These are phyloP conservation scores for Pseudocheirus occidentalis DNA, from an alignment of 2,797 vertebrate species.

Conservation along the genomic window DNA sequence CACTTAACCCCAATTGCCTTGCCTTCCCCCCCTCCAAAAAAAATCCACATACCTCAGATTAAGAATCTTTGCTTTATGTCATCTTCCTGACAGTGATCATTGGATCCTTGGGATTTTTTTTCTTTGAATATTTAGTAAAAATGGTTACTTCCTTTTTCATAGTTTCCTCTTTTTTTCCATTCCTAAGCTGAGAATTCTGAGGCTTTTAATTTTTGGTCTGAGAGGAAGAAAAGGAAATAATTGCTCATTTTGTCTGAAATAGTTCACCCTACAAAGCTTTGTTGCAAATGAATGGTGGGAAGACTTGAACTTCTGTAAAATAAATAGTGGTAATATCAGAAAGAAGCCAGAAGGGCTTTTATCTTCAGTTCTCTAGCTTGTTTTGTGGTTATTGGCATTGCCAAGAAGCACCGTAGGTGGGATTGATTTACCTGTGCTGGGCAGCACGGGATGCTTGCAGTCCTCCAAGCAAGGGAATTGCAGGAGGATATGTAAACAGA, in stretches of 20 bases:
- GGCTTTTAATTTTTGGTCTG: background rate
- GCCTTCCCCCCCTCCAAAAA: no score
- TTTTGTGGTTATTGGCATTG: background rate
- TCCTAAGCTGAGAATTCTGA: background rate
- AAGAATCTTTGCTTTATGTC: background rate
- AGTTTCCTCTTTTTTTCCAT: slow-evolving; percentile 54
- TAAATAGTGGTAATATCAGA: background rate
- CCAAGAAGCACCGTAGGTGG: background rate
- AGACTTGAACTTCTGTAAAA: background rate
- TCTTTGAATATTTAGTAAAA: background rate
- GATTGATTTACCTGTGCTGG: background rate
- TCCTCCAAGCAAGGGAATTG: background rate
- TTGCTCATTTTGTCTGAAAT: background rate
- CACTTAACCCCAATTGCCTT: no score
- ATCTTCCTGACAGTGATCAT: background rate
- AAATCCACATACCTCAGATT: background rate
- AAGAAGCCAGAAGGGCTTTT: background rate
- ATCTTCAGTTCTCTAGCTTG: background rate
- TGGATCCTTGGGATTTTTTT: background rate
- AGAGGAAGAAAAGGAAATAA: slow-evolving; percentile 18
- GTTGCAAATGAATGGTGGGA: background rate
- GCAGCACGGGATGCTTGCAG: background rate
- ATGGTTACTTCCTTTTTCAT: slow-evolving; percentile 52
- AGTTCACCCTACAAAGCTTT: background rate
- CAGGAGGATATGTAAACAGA: slow-evolving; percentile 18